Evolutionary conservation across 1,140 invertebrate genomes (phyloP).

Genomic region (Propsilocerus akamusi): DNA sequence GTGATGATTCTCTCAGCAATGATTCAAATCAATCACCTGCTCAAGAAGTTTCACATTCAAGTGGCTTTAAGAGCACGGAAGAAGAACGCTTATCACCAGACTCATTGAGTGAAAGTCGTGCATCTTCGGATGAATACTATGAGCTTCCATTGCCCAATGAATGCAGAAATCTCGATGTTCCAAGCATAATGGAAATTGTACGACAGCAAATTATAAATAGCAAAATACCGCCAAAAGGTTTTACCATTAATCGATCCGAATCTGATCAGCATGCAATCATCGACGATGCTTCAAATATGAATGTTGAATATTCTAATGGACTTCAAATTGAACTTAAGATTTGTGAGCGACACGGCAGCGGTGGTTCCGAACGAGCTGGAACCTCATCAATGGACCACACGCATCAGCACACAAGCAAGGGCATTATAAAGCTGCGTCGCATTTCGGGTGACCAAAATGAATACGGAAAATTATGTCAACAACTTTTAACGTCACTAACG

Average conservation of each 20-base stretch:
- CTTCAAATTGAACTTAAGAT: conserved; percentile 76
- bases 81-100: conserved; percentile 19
- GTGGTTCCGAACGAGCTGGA: not conserved
- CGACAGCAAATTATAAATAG: conserved; percentile 58
- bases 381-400: conserved; percentile 33
- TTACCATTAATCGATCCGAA: conserved; percentile 28
- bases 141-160: conserved; percentile 60
- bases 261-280: conserved; percentile 2
- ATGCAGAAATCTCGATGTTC: conserved; percentile 55
- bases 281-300: conserved; percentile 31
- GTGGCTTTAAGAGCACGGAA: conserved; percentile 23
- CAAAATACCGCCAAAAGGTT: conserved; percentile 54
- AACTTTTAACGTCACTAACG: conserved; percentile 73
- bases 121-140: conserved; percentile 31
- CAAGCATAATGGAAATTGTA: conserved; percentile 61
- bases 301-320: conserved; percentile 63
- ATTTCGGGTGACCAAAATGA: conserved; percentile 82
- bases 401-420: conserved; percentile 30
- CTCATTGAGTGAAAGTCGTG: conserved; percentile 22
- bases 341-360: conserved; percentile 41
- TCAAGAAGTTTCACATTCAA: conserved; percentile 21
- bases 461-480: conserved; percentile 78
- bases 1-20: conserved; percentile 43
- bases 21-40: conserved; percentile 29
- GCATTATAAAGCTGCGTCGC: conserved; percentile 63